These are phyloP conservation scores for Psilopogon haemacephalus DNA, from an alignment of 2,113 vertebrate genomes.

Conservation along the genomic window DNA sequence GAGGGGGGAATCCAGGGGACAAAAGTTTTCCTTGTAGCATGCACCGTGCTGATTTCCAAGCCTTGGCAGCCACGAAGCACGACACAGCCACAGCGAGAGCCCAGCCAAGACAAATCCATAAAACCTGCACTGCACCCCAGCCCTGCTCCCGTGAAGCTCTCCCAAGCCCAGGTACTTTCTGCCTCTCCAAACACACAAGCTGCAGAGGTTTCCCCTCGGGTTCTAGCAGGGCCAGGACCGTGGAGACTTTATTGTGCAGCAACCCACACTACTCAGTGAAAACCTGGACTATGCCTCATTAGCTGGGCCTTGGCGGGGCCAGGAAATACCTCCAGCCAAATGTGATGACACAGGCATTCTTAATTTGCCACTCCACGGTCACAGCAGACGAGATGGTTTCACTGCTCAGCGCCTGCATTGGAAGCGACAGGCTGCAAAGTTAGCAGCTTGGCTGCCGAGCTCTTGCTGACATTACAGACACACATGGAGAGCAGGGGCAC, in stretches of 20 bases:
- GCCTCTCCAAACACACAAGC: background rate
- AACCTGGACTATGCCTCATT: constrained; percentile 48
- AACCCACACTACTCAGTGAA: constrained; percentile 45
- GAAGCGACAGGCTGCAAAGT: constrained; percentile 62
- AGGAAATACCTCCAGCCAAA: constrained; percentile 67
- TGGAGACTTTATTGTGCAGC: constrained; percentile 51
- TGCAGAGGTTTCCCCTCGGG: constrained; percentile 14
- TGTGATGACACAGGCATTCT: constrained; percentile 66
- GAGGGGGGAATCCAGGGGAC: background rate
- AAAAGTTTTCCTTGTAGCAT: constrained; percentile 45
- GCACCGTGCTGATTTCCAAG: constrained; percentile 7
- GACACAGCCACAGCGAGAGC: background rate
- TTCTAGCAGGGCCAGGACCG: background rate
- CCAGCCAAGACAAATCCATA: constrained; percentile 67
- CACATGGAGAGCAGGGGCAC: constrained; percentile 53
- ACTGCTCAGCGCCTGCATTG: constrained; percentile 30
- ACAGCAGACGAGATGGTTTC: constrained; percentile 62
- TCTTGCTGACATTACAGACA: constrained; percentile 56
- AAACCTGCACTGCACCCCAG: constrained; percentile 26
- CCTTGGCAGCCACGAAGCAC: background rate
- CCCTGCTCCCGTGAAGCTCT: background rate
- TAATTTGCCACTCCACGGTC: constrained; percentile 60
- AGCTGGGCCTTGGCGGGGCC: constrained; percentile 47
- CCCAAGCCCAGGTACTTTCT: constrained; percentile 40
- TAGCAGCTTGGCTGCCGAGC: constrained; percentile 65